Base-by-base conservation (phyloP, 1,140 invertebrate genomes). In the Campoletis sonorensis region DNA sequence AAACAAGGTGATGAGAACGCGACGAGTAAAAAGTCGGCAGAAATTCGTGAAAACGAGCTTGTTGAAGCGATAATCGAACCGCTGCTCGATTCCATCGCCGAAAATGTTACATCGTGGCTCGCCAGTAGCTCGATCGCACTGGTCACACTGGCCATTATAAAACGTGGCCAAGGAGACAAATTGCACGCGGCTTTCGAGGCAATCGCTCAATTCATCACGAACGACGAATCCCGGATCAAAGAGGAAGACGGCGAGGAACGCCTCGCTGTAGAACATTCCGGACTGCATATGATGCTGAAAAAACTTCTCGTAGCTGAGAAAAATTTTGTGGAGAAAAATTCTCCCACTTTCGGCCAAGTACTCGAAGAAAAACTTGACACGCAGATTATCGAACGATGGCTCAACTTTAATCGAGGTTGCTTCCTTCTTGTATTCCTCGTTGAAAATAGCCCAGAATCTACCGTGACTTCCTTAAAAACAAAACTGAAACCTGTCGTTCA, bases 11-110 rank as follows among this genome's bases (percentile, higher is more conserved):
- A 97, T 83, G 90, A 91, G 8, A 96, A 93, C 81, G 93, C 94
- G n/a, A 92, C 91, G 13, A 96, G 96, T 78, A 98, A 98, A 88
- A 99, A 99, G 90, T 94, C 97, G 33, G 90, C 93, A 7, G 93
- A 94, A 10, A 85, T 95, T 16, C 92, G 97, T 67, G 94, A 94
- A 30, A 93, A 94, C 49, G 98, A 99, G 92, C 92, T 98, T 7
- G 88, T 95, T 15, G 94, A 94, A 27, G 93, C 93, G 71, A 93
- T 96, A 0, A 94, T 95, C 30, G 92, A 93, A 0, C 91, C 91
- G 16, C 89, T 98, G 40, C 89, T 97, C 2, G 88, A 94, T 26
- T 91, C 94, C 49, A 93, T 98, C 40, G 88, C 90, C 18, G 89
- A 93, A 26, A 93, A 97, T 82, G 88, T 94, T 0, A 83, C 91